Conservation (phyloP, 2,113 vertebrate genomes). For the Stegastes partitus region DNA sequence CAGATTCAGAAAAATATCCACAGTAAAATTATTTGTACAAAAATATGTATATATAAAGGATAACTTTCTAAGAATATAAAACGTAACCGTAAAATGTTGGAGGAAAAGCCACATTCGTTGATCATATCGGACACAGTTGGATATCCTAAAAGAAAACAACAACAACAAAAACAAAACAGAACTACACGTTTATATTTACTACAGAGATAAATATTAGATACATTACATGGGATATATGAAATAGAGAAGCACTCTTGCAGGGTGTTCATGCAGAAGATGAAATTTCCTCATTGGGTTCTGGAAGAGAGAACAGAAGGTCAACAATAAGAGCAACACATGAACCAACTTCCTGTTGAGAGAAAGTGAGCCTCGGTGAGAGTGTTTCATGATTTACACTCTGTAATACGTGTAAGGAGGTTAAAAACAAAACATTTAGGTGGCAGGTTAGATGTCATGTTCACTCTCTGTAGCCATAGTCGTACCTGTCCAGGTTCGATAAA, state of each 20-base stretch:
- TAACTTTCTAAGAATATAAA: slow-evolving; percentile 12
- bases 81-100: background rate
- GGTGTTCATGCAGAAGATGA: slow-evolving; percentile 51
- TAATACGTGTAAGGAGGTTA: no score
- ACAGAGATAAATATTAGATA: slow-evolving; percentile 39
- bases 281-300: slow-evolving; percentile 79
- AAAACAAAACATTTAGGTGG: no score
- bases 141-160: background rate
- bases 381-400: no score
- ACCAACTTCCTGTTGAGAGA: slow-evolving; percentile 31
- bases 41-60: slow-evolving; percentile 39
- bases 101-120: slow-evolving; percentile 13
- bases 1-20: slow-evolving; percentile 15
- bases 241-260: background rate
- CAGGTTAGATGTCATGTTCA: no score
- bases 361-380: background rate
- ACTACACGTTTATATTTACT: slow-evolving; percentile 11
- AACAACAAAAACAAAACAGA: no score
- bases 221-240: slow-evolving; percentile 1
- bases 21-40: slow-evolving; percentile 46
- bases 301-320: slow-evolving; percentile 54
- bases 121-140: slow-evolving; percentile 26
- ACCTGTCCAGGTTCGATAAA: slow-evolving; percentile 84
- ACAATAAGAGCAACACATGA: slow-evolving; percentile 13
- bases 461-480: background rate